Conservation (phyloP, 1,140 invertebrate genomes). For the Melipona quadrifasciata region DNA sequence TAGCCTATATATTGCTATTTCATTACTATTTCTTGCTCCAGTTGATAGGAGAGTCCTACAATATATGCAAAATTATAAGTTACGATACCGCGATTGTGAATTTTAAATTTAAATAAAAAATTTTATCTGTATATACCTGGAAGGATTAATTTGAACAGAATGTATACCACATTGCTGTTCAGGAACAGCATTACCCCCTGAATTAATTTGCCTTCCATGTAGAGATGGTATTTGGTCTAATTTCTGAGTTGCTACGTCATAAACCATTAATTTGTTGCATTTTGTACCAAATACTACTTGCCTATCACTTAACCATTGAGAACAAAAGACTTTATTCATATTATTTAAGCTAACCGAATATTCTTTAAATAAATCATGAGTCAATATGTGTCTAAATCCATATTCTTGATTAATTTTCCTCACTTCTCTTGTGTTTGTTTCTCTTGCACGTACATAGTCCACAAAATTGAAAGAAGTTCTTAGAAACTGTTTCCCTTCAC, state of each 20-base stretch:
- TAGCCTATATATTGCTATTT: slow-evolving; percentile 95
- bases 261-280: slow-evolving; percentile 93
- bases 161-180: slow-evolving; percentile 95
- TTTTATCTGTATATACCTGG: slow-evolving; percentile 77
- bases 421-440: slow-evolving; percentile 87
- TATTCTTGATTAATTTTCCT: slow-evolving; percentile 89
- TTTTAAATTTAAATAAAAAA: not conserved
- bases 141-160: slow-evolving; percentile 97
- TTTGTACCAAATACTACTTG: slow-evolving; percentile 98
- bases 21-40: slow-evolving; percentile 94
- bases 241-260: slow-evolving; percentile 79
- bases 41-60: slow-evolving; percentile 92
- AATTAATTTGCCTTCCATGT: slow-evolving; percentile 84
- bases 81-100: not conserved
- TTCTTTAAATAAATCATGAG: slow-evolving; percentile 94
- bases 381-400: slow-evolving; percentile 92
- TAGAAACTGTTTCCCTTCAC: slow-evolving; percentile 87
- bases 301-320: slow-evolving; percentile 96
- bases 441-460: slow-evolving; percentile 90
- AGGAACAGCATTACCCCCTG: slow-evolving; percentile 80
- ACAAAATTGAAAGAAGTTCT: slow-evolving; percentile 93
- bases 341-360: slow-evolving; percentile 90
- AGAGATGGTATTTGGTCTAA: slow-evolving; percentile 93
- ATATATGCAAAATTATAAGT: slow-evolving; percentile 23
- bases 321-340: slow-evolving; percentile 98